Conservation (phyloP, 2,888 invertebrate species). For the Acleris cristana region DNA sequence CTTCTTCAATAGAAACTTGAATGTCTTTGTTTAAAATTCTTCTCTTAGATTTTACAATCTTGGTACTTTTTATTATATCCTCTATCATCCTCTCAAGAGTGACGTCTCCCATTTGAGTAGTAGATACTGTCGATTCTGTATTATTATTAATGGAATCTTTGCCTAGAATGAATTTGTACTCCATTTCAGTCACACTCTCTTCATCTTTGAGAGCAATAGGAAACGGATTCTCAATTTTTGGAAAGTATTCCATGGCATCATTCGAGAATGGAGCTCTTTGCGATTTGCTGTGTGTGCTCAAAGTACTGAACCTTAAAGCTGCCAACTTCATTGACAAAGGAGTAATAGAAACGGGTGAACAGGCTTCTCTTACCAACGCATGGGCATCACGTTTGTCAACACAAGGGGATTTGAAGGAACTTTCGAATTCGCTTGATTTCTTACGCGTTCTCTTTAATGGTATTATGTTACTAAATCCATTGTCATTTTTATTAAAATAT, state of each 20-base stretch:
- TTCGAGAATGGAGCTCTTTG: slow-evolving; percentile 61
- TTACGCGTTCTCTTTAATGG: slow-evolving; percentile 74
- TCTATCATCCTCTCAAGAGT: slow-evolving; percentile 85
- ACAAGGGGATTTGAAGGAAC: slow-evolving; percentile 75
- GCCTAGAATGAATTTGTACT: slow-evolving; percentile 75
- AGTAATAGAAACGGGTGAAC: slow-evolving; percentile 81
- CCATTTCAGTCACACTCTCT: slow-evolving; percentile 77
- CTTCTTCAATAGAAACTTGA: slow-evolving; percentile 51
- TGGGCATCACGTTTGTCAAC: slow-evolving; percentile 74
- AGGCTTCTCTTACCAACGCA: slow-evolving; percentile 71
- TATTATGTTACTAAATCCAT: slow-evolving; percentile 62
- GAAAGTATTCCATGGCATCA: slow-evolving; percentile 80
- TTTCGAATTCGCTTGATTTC: slow-evolving; percentile 77
- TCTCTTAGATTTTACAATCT: slow-evolving; percentile 74
- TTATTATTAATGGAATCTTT: slow-evolving; percentile 66
- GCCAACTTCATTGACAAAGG: slow-evolving; percentile 85
- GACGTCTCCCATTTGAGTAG: slow-evolving; percentile 80
- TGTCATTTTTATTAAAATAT: slow-evolving; percentile 75
- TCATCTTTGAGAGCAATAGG: slow-evolving; percentile 71
- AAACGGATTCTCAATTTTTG: slow-evolving; percentile 75
- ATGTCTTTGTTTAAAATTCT: slow-evolving; percentile 61
- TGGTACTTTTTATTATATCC: slow-evolving; percentile 84
- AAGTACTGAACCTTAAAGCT: slow-evolving; percentile 82
- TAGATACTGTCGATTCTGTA: slow-evolving; percentile 75
- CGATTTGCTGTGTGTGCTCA: slow-evolving; percentile 71